These are phyloP conservation scores for Esox masquinongy DNA, from an alignment of 2,797 vertebrate genomes.

Conservation along the genomic window DNA sequence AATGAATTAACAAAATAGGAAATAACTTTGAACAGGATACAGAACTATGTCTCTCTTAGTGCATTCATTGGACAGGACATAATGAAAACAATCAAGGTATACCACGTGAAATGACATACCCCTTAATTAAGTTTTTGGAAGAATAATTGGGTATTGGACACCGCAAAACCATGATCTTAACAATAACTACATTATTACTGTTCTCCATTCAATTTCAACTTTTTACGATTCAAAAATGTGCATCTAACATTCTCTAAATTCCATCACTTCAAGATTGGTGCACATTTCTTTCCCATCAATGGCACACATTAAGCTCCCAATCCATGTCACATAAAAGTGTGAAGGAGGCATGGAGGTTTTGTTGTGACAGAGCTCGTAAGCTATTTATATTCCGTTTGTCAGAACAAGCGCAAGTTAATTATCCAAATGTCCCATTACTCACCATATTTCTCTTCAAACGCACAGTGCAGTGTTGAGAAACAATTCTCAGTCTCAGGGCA, in stretches of 20 bases:
- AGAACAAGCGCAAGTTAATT: not conserved
- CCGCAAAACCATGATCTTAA: too few species aligned
- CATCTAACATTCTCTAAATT: not conserved
- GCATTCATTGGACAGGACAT: too few species aligned
- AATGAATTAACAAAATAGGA: too few species aligned
- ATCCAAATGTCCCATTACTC: not conserved
- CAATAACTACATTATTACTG: not conserved
- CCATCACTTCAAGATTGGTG: not conserved
- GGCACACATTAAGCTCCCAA: not conserved
- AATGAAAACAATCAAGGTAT: too few species aligned
- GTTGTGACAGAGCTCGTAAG: not conserved
- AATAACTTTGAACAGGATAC: too few species aligned
- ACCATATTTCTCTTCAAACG: not conserved
- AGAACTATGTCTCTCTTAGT: too few species aligned
- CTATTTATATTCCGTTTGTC: slow-evolving; percentile 1
- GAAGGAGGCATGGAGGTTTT: too few species aligned
- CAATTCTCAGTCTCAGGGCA: not conserved
- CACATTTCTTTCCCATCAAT: not conserved
- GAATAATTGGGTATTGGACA: too few species aligned
- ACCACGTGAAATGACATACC: too few species aligned
- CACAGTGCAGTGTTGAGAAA: not conserved
- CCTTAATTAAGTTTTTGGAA: too few species aligned
- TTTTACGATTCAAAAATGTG: not conserved
- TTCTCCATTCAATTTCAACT: not conserved
- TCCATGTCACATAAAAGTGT: too few species aligned